Evolutionary conservation across 2,888 invertebrate genomes (phyloP).

Genomic region (Xanthorhoe designata): DNA sequence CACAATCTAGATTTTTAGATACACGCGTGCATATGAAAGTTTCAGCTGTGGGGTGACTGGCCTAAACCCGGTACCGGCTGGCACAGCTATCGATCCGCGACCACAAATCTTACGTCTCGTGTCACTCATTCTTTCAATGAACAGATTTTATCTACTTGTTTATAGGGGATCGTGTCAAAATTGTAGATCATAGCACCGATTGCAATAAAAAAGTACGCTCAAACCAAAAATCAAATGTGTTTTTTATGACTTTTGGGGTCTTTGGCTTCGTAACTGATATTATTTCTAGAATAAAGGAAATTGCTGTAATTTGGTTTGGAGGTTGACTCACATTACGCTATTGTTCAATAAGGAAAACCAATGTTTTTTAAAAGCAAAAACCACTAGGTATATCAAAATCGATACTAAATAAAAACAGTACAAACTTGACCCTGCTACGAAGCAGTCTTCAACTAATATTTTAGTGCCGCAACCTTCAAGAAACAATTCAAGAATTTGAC

Average conservation of each 20-base stretch:
- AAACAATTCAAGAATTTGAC: slow-evolving; percentile 20
- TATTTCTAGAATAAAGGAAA: background rate
- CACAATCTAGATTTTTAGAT: slow-evolving; percentile 4
- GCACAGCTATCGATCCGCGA: slow-evolving; percentile 70
- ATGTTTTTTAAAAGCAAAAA: background rate
- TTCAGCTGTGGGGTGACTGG: slow-evolving; percentile 72
- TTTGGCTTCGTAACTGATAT: background rate
- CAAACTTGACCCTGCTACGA: slow-evolving; percentile 23
- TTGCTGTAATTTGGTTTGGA: background rate
- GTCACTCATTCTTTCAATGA: slow-evolving; percentile 64
- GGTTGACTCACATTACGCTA: background rate
- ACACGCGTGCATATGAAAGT: slow-evolving; percentile 53
- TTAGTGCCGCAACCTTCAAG: slow-evolving; percentile 17
- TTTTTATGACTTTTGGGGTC: slow-evolving; percentile 9
- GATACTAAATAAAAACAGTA: background rate
- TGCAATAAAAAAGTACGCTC: slow-evolving; percentile 2
- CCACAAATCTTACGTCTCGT: slow-evolving; percentile 60
- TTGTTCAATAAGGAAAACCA: background rate
- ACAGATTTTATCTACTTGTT: slow-evolving; percentile 44
- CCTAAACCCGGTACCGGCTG: slow-evolving; percentile 70
- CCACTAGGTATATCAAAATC: background rate
- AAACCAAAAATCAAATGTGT: slow-evolving; percentile 9
- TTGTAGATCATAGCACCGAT: slow-evolving; percentile 27
- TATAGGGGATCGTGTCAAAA: slow-evolving; percentile 39
- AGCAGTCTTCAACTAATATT: slow-evolving; percentile 10